Base-by-base conservation (phyloP, 2,113 vertebrate genomes). In the Lepidothrix coronata region DNA sequence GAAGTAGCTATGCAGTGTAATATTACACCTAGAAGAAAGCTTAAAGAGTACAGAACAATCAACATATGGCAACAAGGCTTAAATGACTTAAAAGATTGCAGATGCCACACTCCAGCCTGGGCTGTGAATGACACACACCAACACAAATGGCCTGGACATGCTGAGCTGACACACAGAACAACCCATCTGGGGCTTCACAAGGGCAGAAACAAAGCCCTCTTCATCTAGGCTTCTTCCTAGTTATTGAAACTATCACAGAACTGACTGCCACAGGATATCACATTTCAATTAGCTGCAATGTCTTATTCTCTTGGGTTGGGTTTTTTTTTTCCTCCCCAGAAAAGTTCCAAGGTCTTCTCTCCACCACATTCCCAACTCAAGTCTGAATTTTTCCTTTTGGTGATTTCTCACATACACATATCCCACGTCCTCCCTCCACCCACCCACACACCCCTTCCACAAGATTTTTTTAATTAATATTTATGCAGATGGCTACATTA, bases 341-440 rank as follows among this genome's bases (percentile, higher is more conserved):
- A 30, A 74, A 44, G 7, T 33, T 83, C 6, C 21, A 33, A 67
- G 4, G 14, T 59, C 43, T 44, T 52, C 7, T 71, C 12, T 28
- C 13, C 5, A 6, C 5, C 39, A 11, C 27, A 71, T 58, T 58
- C 23, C 39, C 17, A 28, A 8, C 14, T 52, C 25, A n/a, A 33
- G 23, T 37, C 7, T 22, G 19, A 68, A 76, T 41, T 68, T 46
- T 59, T 72, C 17, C 10, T n/a, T 41, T n/a, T 0, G 0, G 7
- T 6, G 6, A n/a, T 68, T 77, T 51, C 54, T 39, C 37, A 11
- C 17, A 28, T 18, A 59, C 1, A 22, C 5, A 4, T 12, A 8
- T 22, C 12, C 41, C 14, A 63, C 14, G 25, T 55, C 25, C 31
- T 41, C 31, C 19, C 10, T 84, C 5, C 37, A 16, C 31, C 39